Conservation (phyloP, 2,888 invertebrate species). For the Brenthis ino region DNA sequence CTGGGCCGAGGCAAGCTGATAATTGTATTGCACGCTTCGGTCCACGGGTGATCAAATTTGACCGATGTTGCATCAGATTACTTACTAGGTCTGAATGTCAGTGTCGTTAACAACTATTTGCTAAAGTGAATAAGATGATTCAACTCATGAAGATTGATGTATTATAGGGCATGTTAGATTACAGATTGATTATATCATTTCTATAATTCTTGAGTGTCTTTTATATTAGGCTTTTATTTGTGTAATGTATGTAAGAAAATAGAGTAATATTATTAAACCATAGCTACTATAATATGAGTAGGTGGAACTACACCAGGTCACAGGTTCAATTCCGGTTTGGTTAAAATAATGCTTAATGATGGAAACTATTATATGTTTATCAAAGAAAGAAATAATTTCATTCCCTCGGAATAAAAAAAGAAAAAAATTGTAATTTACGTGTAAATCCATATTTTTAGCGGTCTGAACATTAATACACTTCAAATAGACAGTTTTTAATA, state of each 20-base stretch:
- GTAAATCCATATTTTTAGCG: too few species aligned
- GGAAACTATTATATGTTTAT: too few species aligned
- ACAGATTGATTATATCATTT: neutral
- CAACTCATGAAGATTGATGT: constrained; percentile 10
- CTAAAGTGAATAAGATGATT: constrained; percentile 31
- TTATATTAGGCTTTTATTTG: neutral
- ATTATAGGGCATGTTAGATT: neutral
- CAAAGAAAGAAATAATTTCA: too few species aligned
- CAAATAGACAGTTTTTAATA: too few species aligned
- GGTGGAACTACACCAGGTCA: too few species aligned
- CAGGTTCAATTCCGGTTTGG: too few species aligned
- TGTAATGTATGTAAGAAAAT: neutral
- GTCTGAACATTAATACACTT: too few species aligned
- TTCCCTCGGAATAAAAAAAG: too few species aligned
- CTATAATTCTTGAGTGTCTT: neutral
- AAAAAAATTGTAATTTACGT: too few species aligned
- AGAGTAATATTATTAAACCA: too few species aligned
- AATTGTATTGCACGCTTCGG: constrained; percentile 37
- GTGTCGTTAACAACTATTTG: constrained; percentile 38
- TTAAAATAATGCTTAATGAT: too few species aligned
- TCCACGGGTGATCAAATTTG: constrained; percentile 38
- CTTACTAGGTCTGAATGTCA: constrained; percentile 28
- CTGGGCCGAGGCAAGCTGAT: constrained; percentile 21
- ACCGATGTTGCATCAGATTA: constrained; percentile 34
- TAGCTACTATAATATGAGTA: too few species aligned